phyloP scores from a whole-genome alignment of 2,113 vertebrate species.

The Hipposideros armiger region DNA sequence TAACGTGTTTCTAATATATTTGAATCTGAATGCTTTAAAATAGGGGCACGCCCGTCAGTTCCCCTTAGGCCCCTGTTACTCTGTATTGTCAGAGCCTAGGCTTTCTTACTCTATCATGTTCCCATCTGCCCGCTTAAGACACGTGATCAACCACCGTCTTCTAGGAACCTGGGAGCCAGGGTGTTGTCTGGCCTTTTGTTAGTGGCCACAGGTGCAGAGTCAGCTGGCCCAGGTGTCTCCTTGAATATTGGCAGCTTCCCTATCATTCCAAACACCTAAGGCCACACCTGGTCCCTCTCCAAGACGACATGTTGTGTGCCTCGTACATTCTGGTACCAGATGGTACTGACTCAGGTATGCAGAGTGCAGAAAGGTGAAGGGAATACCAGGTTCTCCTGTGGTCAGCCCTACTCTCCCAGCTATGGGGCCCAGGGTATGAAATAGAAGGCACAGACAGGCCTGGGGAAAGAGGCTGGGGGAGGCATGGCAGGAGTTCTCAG shows the following conservation, averaged over 20 bases:
- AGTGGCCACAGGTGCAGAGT: not conserved
- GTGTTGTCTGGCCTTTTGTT: too few species aligned
- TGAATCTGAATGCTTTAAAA: not conserved
- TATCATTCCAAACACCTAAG: not conserved
- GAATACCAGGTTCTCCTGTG: not conserved
- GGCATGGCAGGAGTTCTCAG: not conserved
- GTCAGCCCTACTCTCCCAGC: not conserved
- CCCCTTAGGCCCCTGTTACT: not conserved
- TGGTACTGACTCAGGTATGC: not conserved
- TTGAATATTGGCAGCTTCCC: not conserved
- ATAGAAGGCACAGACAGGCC: not conserved
- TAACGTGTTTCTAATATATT: not conserved
- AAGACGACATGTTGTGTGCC: not conserved
- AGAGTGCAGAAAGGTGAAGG: not conserved
- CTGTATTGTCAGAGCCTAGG: not conserved
- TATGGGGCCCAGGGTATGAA: not conserved
- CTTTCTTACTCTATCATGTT: not conserved
- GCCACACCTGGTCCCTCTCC: not conserved
- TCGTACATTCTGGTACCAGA: not conserved
- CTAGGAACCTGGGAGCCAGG: not conserved
- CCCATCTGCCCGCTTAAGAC: not conserved
- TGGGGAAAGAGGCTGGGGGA: not conserved
- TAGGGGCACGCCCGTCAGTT: not conserved
- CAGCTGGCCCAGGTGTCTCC: not conserved
- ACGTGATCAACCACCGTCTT: not conserved